phyloP scores from a whole-genome alignment of 2,797 vertebrate species.

The Hypotaenidia philippensis region DNA sequence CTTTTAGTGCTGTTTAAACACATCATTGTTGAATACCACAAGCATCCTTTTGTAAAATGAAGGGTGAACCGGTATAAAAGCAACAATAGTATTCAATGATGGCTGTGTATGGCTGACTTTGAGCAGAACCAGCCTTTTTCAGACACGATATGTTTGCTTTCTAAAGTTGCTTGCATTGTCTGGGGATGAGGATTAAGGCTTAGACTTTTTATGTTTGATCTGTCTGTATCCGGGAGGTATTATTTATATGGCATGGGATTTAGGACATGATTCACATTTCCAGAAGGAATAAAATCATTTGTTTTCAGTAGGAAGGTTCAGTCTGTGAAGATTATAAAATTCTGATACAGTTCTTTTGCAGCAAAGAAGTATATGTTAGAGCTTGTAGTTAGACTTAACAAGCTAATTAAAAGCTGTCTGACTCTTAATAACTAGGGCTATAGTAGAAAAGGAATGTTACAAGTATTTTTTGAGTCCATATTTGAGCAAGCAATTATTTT shows the following conservation, averaged over 20 bases:
- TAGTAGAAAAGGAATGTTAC: background rate
- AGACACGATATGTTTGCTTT: constrained; percentile 24
- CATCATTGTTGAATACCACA: background rate
- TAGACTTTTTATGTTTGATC: constrained; percentile 64
- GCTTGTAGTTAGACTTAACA: background rate
- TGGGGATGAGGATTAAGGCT: constrained; percentile 63
- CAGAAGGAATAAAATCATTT: constrained; percentile 44
- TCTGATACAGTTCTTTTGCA: background rate
- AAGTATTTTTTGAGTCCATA: background rate
- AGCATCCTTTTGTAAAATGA: background rate
- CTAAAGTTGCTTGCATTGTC: constrained; percentile 32
- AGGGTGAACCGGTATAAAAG: background rate
- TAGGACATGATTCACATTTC: constrained; percentile 35
- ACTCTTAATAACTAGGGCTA: background rate
- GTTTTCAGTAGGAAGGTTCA: constrained; percentile 25
- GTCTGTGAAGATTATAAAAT: constrained; percentile 22
- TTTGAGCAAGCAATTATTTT: background rate
- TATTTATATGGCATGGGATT: constrained; percentile 53
- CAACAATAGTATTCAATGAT: rapidly evolving
- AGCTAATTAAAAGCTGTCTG: constrained; percentile 25
- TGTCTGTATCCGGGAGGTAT: constrained; percentile 63
- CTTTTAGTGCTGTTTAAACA: background rate
- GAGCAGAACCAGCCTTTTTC: constrained; percentile 7
- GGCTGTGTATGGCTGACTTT: background rate
- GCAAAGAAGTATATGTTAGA: background rate